Conservation (phyloP, 2,888 invertebrate genomes). For the Lydus trimaculatus region DNA sequence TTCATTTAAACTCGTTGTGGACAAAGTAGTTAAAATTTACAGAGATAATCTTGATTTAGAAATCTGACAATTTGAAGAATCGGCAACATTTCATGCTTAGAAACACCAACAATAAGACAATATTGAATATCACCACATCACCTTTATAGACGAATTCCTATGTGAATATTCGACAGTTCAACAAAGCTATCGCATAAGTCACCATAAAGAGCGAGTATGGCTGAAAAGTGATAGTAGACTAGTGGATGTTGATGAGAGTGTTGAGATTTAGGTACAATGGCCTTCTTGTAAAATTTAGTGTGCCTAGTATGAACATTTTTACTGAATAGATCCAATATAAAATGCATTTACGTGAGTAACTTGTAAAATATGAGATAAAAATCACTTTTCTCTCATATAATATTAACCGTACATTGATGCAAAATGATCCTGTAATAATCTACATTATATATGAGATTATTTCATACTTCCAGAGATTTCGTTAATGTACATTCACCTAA, state of each 20-base stretch:
- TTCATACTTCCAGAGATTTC: too few species aligned
- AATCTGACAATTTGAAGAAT: neutral
- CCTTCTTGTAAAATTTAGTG: neutral
- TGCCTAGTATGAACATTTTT: neutral
- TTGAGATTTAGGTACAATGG: neutral
- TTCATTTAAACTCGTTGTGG: neutral
- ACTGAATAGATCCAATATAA: neutral
- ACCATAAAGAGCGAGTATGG: neutral
- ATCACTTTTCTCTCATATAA: neutral
- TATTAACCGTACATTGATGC: neutral
- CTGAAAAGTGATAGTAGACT: neutral
- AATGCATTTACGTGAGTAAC: neutral
- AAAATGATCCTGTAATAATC: too few species aligned
- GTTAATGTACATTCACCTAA: too few species aligned
- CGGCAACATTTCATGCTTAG: too few species aligned
- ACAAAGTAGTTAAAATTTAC: neutral
- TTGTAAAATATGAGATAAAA: neutral
- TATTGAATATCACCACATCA: too few species aligned
- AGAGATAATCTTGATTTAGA: neutral
- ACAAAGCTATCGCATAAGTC: neutral
- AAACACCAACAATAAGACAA: too few species aligned
- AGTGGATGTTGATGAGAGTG: neutral
- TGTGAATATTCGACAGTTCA: neutral
- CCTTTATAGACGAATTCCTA: neutral
- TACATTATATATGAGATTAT: too few species aligned